Percentiles rank a stretch among this genome's conserved stretches.
Conservation (phyloP, 1,140 invertebrate genomes). For the Planococcus citri region DNA sequence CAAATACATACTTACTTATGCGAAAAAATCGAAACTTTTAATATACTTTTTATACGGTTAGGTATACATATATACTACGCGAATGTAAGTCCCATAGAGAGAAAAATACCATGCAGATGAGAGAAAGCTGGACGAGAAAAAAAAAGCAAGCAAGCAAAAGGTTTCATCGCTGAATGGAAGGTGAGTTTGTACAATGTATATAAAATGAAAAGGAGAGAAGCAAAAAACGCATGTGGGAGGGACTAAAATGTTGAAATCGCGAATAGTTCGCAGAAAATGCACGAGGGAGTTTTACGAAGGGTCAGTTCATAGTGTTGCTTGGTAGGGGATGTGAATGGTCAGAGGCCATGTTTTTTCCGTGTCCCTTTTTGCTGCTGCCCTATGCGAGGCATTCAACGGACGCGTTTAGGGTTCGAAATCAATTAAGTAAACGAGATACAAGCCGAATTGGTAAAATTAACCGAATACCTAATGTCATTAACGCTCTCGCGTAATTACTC, state of each 20-base stretch:
- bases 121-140: too few species aligned
- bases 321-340: constrained; percentile 11
- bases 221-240: background rate
- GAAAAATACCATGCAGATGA: too few species aligned
- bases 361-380: constrained; percentile 9
- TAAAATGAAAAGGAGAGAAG: background rate
- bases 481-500: too few species aligned
- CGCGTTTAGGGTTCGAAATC: background rate
- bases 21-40: too few species aligned
- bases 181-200: background rate
- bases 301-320: background rate
- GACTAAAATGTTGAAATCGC: constrained; percentile 8
- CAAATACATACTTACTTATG: too few species aligned
- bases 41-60: too few species aligned
- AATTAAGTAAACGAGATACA: background rate
- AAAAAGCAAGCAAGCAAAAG: too few species aligned
- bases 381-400: background rate
- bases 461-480: too few species aligned
- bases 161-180: constrained; percentile 2
- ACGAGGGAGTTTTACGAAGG: constrained; percentile 15
- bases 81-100: too few species aligned
- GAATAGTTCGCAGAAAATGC: constrained; percentile 6
- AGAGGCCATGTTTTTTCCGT: constrained; percentile 15
- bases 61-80: too few species aligned
- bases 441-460: too few species aligned